Percentiles rank a stretch among this genome's conserved stretches.
Evolutionary conservation across 2,113 vertebrate species (phyloP).

Genomic region (Nestor notabilis): DNA sequence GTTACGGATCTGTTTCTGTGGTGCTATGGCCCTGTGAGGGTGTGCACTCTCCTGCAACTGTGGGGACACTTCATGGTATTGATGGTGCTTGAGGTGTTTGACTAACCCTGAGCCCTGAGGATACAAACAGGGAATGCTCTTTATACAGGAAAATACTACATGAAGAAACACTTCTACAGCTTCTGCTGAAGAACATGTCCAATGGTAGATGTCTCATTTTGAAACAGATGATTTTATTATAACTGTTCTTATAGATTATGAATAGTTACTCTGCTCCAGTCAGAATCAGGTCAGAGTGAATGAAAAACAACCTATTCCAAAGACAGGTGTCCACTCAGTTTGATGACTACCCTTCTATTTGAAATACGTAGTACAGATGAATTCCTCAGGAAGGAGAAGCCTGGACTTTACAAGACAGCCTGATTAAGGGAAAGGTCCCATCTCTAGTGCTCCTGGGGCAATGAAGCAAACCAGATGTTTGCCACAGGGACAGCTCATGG

Average conservation of each 20-base stretch:
- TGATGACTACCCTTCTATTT: not conserved
- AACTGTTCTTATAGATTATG: not conserved
- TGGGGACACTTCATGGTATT: not conserved
- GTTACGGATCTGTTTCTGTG: not conserved
- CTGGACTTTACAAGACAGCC: not conserved
- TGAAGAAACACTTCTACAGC: not conserved
- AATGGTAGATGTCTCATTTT: not conserved
- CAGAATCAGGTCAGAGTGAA: not conserved
- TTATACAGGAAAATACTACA: not conserved
- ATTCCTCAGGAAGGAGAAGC: not conserved
- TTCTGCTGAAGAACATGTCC: not conserved
- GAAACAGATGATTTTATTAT: not conserved
- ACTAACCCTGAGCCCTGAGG: not conserved
- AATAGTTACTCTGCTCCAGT: not conserved
- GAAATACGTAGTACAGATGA: accelerated
- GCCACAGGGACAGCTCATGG: not conserved
- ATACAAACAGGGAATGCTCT: not conserved
- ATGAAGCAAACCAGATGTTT: not conserved
- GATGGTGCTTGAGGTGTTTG: not conserved
- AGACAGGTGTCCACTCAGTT: not conserved
- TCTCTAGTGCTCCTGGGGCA: not conserved
- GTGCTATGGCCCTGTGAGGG: not conserved
- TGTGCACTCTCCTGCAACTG: not conserved
- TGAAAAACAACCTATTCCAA: not conserved
- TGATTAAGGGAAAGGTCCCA: not conserved